These are phyloP conservation scores for Acestrorhynchus altus DNA, from an alignment of 2,797 vertebrate genomes.

Conservation along the genomic window DNA sequence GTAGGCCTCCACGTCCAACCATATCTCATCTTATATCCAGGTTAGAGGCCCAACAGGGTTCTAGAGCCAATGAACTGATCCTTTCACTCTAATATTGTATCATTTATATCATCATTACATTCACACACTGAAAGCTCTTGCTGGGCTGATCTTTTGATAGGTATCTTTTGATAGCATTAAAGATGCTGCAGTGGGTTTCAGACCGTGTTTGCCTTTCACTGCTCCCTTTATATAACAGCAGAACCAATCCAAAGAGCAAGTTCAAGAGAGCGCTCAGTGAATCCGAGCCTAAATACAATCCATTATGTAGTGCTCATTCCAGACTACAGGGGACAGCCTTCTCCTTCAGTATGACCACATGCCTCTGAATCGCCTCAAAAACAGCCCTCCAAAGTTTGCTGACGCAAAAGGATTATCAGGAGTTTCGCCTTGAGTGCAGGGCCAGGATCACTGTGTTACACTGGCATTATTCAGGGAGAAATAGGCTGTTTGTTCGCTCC, in stretches of 20 bases:
- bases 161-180: no score
- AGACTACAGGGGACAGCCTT: not conserved
- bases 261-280: not conserved
- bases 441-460: conserved; percentile 45
- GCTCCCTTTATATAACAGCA: not conserved
- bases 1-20: no score
- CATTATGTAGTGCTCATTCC: conserved; percentile 19
- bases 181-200: no score
- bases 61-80: no score
- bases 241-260: not conserved
- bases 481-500: conserved; percentile 31
- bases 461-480: conserved; percentile 50
- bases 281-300: conserved; percentile 7
- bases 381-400: conserved; percentile 47
- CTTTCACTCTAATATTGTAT: no score
- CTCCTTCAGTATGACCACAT: conserved; percentile 40
- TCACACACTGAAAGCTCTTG: no score
- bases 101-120: no score
- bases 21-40: no score
- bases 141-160: no score
- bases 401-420: conserved; percentile 59
- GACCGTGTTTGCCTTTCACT: no score
- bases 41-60: no score
- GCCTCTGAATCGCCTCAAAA: conserved; percentile 49
- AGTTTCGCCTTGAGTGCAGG: conserved; percentile 38